Base-by-base conservation (phyloP, 2,888 invertebrate species). In the Acrobasis consociella region DNA sequence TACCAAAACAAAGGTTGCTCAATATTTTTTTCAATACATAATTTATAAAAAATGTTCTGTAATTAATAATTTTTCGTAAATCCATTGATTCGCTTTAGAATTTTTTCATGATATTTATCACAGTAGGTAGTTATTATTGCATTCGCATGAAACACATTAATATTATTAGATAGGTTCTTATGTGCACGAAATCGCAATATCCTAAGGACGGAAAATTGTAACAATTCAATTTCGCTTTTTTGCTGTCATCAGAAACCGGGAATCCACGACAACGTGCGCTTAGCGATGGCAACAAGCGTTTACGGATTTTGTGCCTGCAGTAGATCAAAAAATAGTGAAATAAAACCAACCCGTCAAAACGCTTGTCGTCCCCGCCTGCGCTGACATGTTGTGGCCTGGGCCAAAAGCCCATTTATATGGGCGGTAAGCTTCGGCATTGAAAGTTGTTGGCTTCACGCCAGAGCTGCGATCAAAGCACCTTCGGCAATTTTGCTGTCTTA, bases 151-250 rank as follows among this genome's bases (percentile, higher is more conserved):
- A 74, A 79, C 84, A 85, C 86, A 78, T 79, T 80, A 50, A 51
- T 52, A 52, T 39, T 60, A 39, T 39, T 50, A 39, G 38, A 37
- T 83, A 83, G 81, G 78, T 78, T 79, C 16, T 38, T 62, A 55
- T 79, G 73, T 88, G 90, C 90, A 91, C 90, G 89, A 84, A 31
- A 77, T 74, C 77, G 82, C 83, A 80, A 85, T 84, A 81, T 89
- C 89, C 87, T 82, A 81, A 77, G 77, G 87, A 89, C 86, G 86
- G 88, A 88, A 83, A 82, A 83, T 82, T 86, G 85, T 85, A 89
- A 91, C 91, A 91, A 91, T 91, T 91, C 91, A 91, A 91, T 91
- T 91, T 91, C 91, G 91, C 90, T 90, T 91, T 86, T 87, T 90
- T 85, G 90, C 89, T 90, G 83, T 73, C 80, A 81, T 84, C 80